Evolutionary conservation across 2,888 invertebrate genomes (phyloP).

Genomic region (Maniola hyperantus): DNA sequence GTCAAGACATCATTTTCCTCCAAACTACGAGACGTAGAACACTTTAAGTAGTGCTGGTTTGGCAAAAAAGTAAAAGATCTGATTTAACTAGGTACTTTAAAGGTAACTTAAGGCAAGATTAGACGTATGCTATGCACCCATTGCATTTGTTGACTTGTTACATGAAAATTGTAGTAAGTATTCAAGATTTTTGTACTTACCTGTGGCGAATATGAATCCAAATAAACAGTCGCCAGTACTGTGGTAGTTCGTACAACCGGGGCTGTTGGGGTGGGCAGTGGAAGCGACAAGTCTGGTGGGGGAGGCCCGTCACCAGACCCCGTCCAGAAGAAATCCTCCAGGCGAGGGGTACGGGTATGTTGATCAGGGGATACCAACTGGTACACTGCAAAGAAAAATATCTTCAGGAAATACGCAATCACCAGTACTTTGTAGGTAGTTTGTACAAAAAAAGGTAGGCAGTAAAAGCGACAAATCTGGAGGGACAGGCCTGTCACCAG

Average conservation of each 20-base stretch:
- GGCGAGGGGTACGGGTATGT: slow-evolving; percentile 75
- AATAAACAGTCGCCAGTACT: slow-evolving; percentile 86
- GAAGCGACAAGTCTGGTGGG: slow-evolving; percentile 76
- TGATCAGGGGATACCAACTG: slow-evolving; percentile 70
- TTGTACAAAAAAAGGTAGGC: no score
- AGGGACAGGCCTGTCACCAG: slow-evolving; percentile 89
- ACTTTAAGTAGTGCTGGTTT: no score
- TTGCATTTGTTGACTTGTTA: no score
- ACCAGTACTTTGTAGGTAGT: no score
- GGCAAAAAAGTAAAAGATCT: no score
- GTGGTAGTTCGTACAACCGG: slow-evolving; percentile 86
- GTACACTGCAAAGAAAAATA: slow-evolving; percentile 56
- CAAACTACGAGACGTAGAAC: no score
- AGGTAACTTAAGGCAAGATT: no score
- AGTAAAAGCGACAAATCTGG: slow-evolving; percentile 74
- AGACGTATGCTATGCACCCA: no score
- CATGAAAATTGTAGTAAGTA: no score
- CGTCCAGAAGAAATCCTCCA: slow-evolving; percentile 95
- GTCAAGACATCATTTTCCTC: no score
- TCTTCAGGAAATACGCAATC: background rate
- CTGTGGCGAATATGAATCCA: slow-evolving; percentile 80
- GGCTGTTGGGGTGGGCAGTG: slow-evolving; percentile 61
- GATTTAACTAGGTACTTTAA: no score
- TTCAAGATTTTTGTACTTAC: slow-evolving; percentile 43
- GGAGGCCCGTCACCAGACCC: slow-evolving; percentile 92